A percentile compares a stretch with the other conserved stretches of the same genome.
These are phyloP conservation scores for Loriculus beryllinus DNA, from an alignment of 2,797 vertebrate genomes.

Conservation along the genomic window DNA sequence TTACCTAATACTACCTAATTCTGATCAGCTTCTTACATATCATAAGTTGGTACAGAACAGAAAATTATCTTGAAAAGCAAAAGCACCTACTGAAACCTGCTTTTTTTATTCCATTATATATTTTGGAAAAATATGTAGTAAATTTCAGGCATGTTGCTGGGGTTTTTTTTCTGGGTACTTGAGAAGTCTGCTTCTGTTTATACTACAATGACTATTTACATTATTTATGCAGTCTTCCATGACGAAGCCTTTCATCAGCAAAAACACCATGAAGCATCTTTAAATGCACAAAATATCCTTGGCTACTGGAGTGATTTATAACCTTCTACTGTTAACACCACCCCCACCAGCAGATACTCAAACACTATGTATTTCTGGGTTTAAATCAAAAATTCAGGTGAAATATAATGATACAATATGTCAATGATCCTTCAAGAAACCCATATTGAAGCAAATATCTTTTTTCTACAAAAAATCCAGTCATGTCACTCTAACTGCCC, in stretches of 20 bases:
- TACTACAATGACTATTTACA: neutral
- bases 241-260: constrained; percentile 19
- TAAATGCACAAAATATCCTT: constrained; percentile 11
- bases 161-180: neutral
- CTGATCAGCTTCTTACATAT: neutral
- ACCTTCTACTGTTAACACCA: neutral
- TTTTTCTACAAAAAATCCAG: neutral
- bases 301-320: constrained; percentile 38
- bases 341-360: neutral
- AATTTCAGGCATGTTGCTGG: neutral
- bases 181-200: constrained; percentile 17
- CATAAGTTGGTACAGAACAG: neutral
- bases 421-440: neutral
- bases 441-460: neutral
- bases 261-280: constrained; percentile 24
- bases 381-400: constrained; percentile 30
- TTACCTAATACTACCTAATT: neutral
- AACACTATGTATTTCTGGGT: neutral
- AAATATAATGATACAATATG: neutral
- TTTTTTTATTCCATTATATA: neutral
- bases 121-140: neutral
- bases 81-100: neutral
- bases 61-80: neutral
- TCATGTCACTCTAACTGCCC: neutral
- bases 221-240: constrained; percentile 20